Base-by-base conservation (phyloP, 2,113 vertebrate species). In the Varanus komodoensis region DNA sequence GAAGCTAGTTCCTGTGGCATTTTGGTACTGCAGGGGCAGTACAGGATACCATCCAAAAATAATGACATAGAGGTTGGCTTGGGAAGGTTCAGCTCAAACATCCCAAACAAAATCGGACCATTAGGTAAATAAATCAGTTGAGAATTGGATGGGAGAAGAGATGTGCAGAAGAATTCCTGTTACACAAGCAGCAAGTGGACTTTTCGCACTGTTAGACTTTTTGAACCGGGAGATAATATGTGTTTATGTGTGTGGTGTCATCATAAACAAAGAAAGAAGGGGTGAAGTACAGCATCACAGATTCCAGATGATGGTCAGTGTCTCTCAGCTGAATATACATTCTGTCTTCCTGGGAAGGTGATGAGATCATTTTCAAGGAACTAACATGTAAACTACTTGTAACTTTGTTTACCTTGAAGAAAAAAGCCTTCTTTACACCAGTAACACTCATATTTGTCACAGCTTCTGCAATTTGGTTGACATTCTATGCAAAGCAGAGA, bases 361-460 rank as follows among this genome's bases (percentile, higher is more conserved):
- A 78, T 11, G 29, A 92, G 83, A 77, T 86, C 57, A 25, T 90
- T 92, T 4, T 29, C 52, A 57, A 74, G 52, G 11, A 25, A 15
- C 32, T 0, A 17, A 6, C 50, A 9, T 77, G 71, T 78, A 25
- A 8, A 5, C 15, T 71, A 29, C 17, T 21, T 86, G 17, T 1
- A 34, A 69, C 19, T 90, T 82, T 11, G 12, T 94, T 96, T 95
- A 99, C 99, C 98, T 48, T 92, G 97, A 80, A 98, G 95, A 84
- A 97, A 98, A 96, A 97, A 98, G 73, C 96, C 97, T 0, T 97
- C 95, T 34, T 98, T 93, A 94, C 99, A 99, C 50, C 95, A 98
- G 91, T 97, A 95, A 94, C 99, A 99, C 83, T 97, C 96, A 1
- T 94, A 86, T 68, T 95, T 92, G 91, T 98, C 97, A 92, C 99